These are phyloP conservation scores for Percina caprodes DNA, from an alignment of 2,113 vertebrate genomes.

Conservation along the genomic window DNA sequence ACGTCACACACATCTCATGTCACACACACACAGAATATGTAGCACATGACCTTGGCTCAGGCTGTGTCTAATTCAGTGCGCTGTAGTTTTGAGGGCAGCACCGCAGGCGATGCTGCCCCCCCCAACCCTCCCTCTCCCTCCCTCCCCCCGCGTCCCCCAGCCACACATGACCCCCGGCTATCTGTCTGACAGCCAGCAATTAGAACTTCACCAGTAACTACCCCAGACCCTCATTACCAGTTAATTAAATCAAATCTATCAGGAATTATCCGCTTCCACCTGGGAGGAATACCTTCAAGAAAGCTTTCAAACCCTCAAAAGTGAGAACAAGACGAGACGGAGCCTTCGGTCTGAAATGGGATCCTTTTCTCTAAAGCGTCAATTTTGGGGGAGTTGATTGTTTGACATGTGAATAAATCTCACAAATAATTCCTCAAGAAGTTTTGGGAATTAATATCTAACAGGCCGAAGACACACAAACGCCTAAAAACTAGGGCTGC, in stretches of 20 bases:
- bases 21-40: slow-evolving; percentile 40
- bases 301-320: slow-evolving; percentile 8
- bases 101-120: slow-evolving; percentile 53
- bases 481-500: background rate
- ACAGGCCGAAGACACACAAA: background rate
- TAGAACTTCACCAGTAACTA: slow-evolving; percentile 82
- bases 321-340: background rate
- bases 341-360: slow-evolving; percentile 43
- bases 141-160: slow-evolving; percentile 30
- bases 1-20: background rate
- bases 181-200: slow-evolving; percentile 79
- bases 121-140: no score
- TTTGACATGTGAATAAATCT: background rate
- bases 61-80: slow-evolving; percentile 72
- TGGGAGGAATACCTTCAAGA: slow-evolving; percentile 46
- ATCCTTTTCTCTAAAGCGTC: background rate
- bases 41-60: slow-evolving; percentile 81
- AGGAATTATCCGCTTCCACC: slow-evolving; percentile 74
- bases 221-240: slow-evolving; percentile 82
- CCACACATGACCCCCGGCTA: slow-evolving; percentile 65
- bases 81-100: slow-evolving; percentile 72
- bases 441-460: no score
- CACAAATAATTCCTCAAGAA: background rate
- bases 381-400: background rate
- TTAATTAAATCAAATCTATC: slow-evolving; percentile 82